Base-by-base conservation (phyloP, 1,140 invertebrate species). In the Telenomus remus region DNA sequence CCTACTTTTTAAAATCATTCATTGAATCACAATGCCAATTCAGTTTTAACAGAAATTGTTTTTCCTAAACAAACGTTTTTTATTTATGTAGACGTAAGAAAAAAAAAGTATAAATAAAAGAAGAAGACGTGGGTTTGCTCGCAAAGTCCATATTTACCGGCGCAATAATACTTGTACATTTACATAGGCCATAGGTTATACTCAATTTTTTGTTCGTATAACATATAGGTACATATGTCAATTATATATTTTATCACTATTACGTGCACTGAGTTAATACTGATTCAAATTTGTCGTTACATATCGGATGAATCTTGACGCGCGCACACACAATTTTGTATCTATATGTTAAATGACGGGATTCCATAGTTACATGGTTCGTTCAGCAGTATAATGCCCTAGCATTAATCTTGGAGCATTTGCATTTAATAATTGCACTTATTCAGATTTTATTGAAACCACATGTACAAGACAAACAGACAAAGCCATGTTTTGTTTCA, bases 251-350 rank as follows among this genome's bases (percentile, higher is more conserved):
- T 72, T 68, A 72, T 69, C 68, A 72, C 59, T 72, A 63, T 77
- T 69, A 64, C 74, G 68, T 77, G 74, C 74, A 57, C 56, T 72
- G 74, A 68, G 59, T 64, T 77, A 77, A 77, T 77, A 77, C 74
- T 76, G 74, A 71, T 76, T 76, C 61, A 57, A 68, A 68, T 76
- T 76, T 76, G 63, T 76, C 57, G 14, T 66, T 71, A 59, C 46
- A 27, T 27, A 61, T 63, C 35, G 50, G 19, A 71, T 69, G 39
- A 10, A 42, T 54, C 13, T 43, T 66, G 74, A 71, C 74, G 57
- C 63, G 74, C 74, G 60, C 66, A 65, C 61, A 61, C 68, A 35
- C 48, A 49, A 51, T 53, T n/a, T 42, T 4, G 9, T 53, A 19
- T 12, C n/a, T 49, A 43, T 37, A 43, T 8, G 42, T 56, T 12